A percentile compares a stretch with the other conserved stretches of the same genome.
These are phyloP conservation scores for Holothuria glaberrima DNA, from an alignment of 35 echinoderm and acorn worm genomes.

Conservation along the genomic window DNA sequence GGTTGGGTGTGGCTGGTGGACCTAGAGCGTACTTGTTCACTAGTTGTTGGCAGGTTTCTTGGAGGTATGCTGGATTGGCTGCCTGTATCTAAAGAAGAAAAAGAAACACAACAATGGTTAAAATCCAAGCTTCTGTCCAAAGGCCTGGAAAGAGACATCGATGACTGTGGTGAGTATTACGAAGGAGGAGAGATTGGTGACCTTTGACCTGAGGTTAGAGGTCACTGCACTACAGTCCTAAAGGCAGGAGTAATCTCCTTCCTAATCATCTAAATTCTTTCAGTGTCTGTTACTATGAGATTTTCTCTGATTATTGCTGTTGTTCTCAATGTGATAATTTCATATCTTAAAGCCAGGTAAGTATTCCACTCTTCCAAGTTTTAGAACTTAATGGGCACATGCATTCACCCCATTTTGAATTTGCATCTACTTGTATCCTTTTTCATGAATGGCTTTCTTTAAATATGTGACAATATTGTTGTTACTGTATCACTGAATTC, in stretches of 20 bases:
- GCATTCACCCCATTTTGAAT: too few relatives aligned
- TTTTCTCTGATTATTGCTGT: too few relatives aligned
- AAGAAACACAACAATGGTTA: slow-evolving; percentile 81
- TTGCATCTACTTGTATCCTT: too few relatives aligned
- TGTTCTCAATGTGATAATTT: too few relatives aligned
- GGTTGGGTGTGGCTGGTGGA: slow-evolving; percentile 99
- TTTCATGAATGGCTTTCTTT: too few relatives aligned
- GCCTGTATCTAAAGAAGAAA: slow-evolving; percentile 88
- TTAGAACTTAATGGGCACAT: too few relatives aligned
- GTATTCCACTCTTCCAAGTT: too few relatives aligned
- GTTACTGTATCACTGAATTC: too few relatives aligned
- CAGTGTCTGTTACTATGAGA: background rate
- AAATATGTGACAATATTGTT: too few relatives aligned
- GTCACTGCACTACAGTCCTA: background rate
- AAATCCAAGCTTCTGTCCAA: slow-evolving; percentile 72
- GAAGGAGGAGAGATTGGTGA: background rate
- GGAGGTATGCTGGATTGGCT: slow-evolving; percentile 95
- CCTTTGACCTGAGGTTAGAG: background rate
- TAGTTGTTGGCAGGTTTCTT: slow-evolving; percentile 93
- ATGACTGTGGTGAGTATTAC: slow-evolving; percentile 61
- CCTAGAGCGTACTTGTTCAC: slow-evolving; percentile 83
- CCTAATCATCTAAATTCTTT: background rate
- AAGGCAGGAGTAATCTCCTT: background rate
- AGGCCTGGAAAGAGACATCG: slow-evolving; percentile 71
- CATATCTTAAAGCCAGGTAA: too few relatives aligned